Base-by-base conservation (phyloP, 2,797 vertebrate genomes). In the Cottoperca gobio region DNA sequence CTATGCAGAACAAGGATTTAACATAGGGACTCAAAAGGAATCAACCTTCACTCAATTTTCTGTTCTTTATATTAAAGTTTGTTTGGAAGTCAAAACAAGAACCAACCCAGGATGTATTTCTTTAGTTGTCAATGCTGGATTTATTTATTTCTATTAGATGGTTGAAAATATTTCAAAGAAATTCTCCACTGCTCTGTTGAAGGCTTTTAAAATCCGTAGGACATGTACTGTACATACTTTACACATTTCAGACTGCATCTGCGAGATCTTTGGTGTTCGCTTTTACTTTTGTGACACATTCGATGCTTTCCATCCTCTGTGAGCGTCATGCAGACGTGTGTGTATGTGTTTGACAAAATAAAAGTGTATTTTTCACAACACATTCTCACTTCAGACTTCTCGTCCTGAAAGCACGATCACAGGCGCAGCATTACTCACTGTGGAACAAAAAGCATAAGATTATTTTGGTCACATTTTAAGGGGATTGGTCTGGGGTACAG, bases 341-440 rank as follows among this genome's bases (percentile, higher is more conserved):
- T 64, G 58, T 70, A 13, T 40, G 52, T 68, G 70, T 79, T 48
- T 45, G n/a, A n/a, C n/a, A n/a, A 45, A 70, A 77, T 78, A 64
- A 73, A 14, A 76, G 67, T 84, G 73, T 70, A 67, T n/a, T 84
- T 86, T 72, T 76, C 64, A 70, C 73, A 65, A 78, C 65, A 82
- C 55, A 73, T 84, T 83, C 71, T 81, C 79, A 86, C 73, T 63
- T 83, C 63, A 69, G 42, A 24, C 59, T 24, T 67, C 33, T 73
- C 3, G 4, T 70, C 53, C 74, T 83, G 52, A 84, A 84, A 85
- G 78, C 70, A 62, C 0, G 0, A 21, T 70, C 40, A 37, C 70
- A 49, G 49, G 31, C 28, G 46, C 31, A 69, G 58, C 35, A 3
- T 39, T n/a, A 8, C 48, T 65, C 52, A 26, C 53, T 59, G 23